Conservation (phyloP, 2,797 vertebrate species). For the Sebastes melanostomus region DNA sequence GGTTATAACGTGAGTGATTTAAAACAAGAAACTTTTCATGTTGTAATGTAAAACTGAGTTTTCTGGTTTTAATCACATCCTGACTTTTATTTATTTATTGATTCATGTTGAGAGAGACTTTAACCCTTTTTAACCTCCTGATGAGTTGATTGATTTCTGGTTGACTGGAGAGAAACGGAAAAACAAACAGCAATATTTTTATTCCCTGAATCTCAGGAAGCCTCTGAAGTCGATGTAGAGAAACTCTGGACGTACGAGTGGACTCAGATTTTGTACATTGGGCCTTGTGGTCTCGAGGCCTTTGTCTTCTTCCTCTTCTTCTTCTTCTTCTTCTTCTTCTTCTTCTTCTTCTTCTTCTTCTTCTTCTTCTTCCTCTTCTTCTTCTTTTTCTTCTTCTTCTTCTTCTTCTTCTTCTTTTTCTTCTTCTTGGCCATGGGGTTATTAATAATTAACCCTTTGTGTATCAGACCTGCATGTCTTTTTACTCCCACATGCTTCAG, state of each 20-base stretch:
- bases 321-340: no score
- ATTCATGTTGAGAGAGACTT: background rate
- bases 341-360: background rate
- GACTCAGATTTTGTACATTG: background rate
- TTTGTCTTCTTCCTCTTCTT: background rate
- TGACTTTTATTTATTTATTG: no score
- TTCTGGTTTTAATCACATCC: no score
- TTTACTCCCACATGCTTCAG: constrained; percentile 42
- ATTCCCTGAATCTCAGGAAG: constrained; percentile 5
- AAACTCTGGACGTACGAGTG: background rate
- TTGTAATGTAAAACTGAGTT: background rate
- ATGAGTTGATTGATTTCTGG: background rate
- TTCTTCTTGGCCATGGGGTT: background rate
- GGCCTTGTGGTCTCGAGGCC: background rate
- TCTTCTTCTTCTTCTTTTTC: no score
- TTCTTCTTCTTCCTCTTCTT: no score
- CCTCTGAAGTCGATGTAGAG: background rate
- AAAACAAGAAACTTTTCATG: background rate
- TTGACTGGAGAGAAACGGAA: background rate
- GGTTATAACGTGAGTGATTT: background rate
- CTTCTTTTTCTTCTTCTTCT: no score
- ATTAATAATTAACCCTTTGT: background rate
- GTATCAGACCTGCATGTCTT: constrained; percentile 68
- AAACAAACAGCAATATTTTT: background rate
- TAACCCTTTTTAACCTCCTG: background rate